These are phyloP conservation scores for Eupithecia inturbata DNA, from an alignment of 2,888 invertebrate genomes.

Conservation along the genomic window DNA sequence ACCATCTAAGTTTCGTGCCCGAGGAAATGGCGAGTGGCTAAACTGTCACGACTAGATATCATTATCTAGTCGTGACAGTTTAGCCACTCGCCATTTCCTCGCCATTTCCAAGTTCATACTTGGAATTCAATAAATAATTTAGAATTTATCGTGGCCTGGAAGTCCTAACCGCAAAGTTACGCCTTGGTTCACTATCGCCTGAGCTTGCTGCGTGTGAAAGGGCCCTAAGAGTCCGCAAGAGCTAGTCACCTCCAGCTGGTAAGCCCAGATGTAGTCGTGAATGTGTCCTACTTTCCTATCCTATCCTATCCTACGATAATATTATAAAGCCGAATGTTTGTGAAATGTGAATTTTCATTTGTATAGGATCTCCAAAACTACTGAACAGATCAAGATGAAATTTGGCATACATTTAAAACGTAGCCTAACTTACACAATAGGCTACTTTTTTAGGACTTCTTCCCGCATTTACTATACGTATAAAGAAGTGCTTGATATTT, in stretches of 20 bases:
- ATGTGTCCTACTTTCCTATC: background rate
- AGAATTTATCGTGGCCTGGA: conserved; percentile 31
- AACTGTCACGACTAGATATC: conserved; percentile 14
- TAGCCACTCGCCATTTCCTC: conserved; percentile 6
- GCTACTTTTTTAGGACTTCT: too few species aligned
- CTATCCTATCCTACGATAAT: too few species aligned
- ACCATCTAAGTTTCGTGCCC: background rate
- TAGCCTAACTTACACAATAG: too few species aligned
- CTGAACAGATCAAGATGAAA: too few species aligned
- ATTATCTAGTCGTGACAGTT: conserved; percentile 14
- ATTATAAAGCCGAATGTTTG: too few species aligned
- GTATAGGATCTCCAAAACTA: too few species aligned
- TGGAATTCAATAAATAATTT: conserved; percentile 23
- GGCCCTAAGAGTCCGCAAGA: background rate
- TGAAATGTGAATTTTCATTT: too few species aligned
- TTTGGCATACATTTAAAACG: too few species aligned
- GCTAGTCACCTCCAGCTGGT: background rate
- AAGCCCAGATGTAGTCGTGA: background rate
- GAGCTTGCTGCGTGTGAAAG: background rate
- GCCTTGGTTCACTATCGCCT: background rate
- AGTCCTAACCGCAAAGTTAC: background rate
- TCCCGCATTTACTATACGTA: too few species aligned
- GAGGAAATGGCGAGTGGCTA: conserved; percentile 6
- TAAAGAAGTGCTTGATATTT: too few species aligned
- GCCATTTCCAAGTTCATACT: too few species aligned